Percentiles rank a stretch among this genome's conserved stretches.
These are phyloP conservation scores for human DNA, from an alignment of 2,113 vertebrate species.

Conservation along the genomic window GRCh38 chr5:108550501-108551000, in stretches of 20 bases:
- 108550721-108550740: background rate
- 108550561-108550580: background rate
- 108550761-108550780: background rate
- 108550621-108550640: background rate
- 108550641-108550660: background rate
- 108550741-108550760: background rate
- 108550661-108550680: background rate
- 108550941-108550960: background rate
- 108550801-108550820: background rate
- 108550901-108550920: background rate
- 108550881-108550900: background rate
- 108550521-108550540: background rate
- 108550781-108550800: background rate
- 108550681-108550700: background rate
- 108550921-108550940: background rate
- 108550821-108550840: background rate
- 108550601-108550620: conserved; percentile 7
- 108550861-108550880: background rate
- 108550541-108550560: background rate
- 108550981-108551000: background rate
- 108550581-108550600: background rate
- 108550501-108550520: background rate
- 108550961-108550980: background rate
- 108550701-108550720: background rate
- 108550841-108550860: background rate